Conservation (phyloP, 2,888 invertebrate genomes). For the Orchesella flavescens region DNA sequence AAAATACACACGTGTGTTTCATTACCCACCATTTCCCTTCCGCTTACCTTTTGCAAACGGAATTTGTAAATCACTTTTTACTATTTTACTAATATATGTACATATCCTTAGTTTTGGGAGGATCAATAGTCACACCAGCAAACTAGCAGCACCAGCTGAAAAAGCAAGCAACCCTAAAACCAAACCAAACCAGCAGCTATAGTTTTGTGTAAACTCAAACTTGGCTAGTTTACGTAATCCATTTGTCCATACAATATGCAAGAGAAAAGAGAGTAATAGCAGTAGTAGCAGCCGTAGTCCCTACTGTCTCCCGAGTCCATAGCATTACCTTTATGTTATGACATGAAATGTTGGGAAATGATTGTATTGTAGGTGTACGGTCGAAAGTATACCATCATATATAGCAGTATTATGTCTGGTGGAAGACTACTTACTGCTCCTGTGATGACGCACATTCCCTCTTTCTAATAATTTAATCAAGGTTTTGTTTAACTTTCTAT, state of each 20-base stretch:
- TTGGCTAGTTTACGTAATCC: background rate
- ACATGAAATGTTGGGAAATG: too few species aligned
- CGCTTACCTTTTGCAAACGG: too few species aligned
- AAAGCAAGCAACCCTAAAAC: background rate
- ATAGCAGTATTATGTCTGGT: background rate
- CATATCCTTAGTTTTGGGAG: too few species aligned
- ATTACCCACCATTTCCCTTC: background rate
- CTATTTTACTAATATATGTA: too few species aligned
- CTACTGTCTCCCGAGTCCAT: background rate
- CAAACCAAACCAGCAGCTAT: too few species aligned
- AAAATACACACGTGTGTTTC: slow-evolving; percentile 2
- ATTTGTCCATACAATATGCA: background rate
- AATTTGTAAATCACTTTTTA: too few species aligned
- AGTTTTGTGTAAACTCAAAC: too few species aligned
- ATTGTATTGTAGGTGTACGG: too few species aligned
- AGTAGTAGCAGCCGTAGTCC: background rate
- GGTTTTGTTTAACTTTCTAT: slow-evolving; percentile 52
- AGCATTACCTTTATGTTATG: too few species aligned
- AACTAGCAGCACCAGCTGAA: background rate
- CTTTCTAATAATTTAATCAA: slow-evolving; percentile 52
- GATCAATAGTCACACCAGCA: background rate
- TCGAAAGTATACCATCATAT: background rate
- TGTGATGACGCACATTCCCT: slow-evolving; percentile 30
- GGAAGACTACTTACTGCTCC: background rate
- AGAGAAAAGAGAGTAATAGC: background rate